Base-by-base conservation (phyloP, 2,113 vertebrate genomes). In the Melanotaenia duboulayi region DNA sequence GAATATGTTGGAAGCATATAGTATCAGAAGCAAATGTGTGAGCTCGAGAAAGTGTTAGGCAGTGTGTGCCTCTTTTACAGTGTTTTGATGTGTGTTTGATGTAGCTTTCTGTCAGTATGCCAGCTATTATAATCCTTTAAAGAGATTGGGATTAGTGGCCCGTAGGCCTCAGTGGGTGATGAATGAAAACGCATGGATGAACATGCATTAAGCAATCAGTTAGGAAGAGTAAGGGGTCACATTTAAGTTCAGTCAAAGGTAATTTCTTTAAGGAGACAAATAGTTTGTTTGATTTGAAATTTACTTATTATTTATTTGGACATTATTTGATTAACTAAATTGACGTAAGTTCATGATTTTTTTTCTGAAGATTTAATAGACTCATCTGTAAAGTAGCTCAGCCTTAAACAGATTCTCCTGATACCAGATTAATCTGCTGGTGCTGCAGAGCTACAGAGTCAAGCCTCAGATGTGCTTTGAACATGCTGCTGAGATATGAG, bases 121-220 rank as follows among this genome's bases (percentile, higher is more conserved):
- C 83, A 83, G 73, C 73, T 65, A 39, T 65, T 69, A 74, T 82
- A 86, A 88, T 84, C 83, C 81, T 79, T 83, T 84, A 77, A 86
- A 86, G 80, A 77, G 69, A 82, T 88, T 83, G 79, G 72, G 75
- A 86, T 83, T 86, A 86, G 79, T 77, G 81, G 65, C 68, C 78
- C 42, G 22, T 37, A 70, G 68, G 78, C 57, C 42, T 50, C 23
- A 39, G 52, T 73, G 61, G 77, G 70, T 50, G 54, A 55, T 65
- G 61, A 65, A 72, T 70, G 71, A 81, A 85, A 64, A 76, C 55
- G 51, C 39, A 23, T 63, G 19, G 80, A 67, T 80, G 54, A 67
- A 76, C 66, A 60, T 59, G 64, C 74, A 76, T 73, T 54, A 74
- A 82, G 51, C 69, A 32, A 66, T 67, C 65, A 76, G 22, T 54